Percentiles rank a stretch among this genome's conserved stretches.
Conservation (phyloP, 2,888 invertebrate species). For the Alcis repandata region DNA sequence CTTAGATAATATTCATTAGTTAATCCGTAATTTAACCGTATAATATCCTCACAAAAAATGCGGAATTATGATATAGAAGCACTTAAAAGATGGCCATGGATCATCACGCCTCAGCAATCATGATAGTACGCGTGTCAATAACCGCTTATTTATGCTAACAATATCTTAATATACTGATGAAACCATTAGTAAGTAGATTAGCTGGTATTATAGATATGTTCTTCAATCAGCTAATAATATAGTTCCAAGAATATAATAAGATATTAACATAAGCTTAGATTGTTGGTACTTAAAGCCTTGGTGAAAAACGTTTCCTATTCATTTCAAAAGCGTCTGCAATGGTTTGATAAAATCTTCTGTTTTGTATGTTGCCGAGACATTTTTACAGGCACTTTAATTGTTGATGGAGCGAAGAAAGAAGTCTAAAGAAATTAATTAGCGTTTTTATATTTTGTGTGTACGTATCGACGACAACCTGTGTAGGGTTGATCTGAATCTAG, state of each 20-base stretch:
- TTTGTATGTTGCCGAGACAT: conserved; percentile 23
- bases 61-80: conserved; percentile 50
- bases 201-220: neutral
- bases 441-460: too few relatives aligned
- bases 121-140: conserved; percentile 52
- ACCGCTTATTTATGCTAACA: conserved; percentile 50
- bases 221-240: neutral
- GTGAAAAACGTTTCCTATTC: too few relatives aligned
- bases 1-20: conserved; percentile 21
- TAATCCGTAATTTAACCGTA: conserved; percentile 27
- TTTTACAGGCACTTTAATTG: conserved; percentile 31
- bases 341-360: neutral
- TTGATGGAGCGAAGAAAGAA: neutral
- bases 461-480: too few relatives aligned
- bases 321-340: neutral
- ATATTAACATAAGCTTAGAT: too few relatives aligned
- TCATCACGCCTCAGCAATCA: conserved; percentile 62
- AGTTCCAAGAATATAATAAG: too few relatives aligned
- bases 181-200: conserved; percentile 11
- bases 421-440: too few relatives aligned
- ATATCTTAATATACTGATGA: conserved; percentile 24
- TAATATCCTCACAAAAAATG: conserved; percentile 43
- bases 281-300: too few relatives aligned
- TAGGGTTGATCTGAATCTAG: too few relatives aligned
- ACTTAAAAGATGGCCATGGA: conserved; percentile 69